Percentiles rank a stretch among this genome's conserved stretches.
Conservation (phyloP, 2,113 vertebrate species). For the Prolemur simus region DNA sequence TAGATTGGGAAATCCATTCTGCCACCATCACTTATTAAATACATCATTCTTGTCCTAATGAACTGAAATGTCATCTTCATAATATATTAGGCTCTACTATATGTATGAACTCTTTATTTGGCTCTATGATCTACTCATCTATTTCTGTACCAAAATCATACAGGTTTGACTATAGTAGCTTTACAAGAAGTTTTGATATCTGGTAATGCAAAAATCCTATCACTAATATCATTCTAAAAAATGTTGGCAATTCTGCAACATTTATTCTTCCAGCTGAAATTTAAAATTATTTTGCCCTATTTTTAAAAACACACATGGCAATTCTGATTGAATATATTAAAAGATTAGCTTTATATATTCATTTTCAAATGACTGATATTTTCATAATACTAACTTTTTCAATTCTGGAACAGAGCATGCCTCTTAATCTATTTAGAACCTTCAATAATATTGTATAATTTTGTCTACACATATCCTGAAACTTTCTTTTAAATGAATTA, state of each 20-base stretch:
- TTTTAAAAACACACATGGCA: not conserved
- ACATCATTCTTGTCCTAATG: not conserved
- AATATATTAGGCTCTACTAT: not conserved
- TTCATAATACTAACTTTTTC: not conserved
- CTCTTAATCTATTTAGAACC: not conserved
- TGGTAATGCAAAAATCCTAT: not conserved
- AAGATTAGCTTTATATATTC: not conserved
- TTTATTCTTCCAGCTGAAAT: not conserved
- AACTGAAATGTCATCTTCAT: not conserved
- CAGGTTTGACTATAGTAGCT: not conserved
- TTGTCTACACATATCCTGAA: not conserved
- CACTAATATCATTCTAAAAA: not conserved
- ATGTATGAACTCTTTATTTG: not conserved
- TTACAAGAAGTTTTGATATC: not conserved
- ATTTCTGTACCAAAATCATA: not conserved
- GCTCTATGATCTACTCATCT: not conserved
- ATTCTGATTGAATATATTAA: not conserved
- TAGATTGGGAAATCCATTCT: not conserved
- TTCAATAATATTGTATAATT: not conserved
- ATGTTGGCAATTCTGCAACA: not conserved
- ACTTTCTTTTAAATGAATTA: not conserved
- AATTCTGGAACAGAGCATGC: not conserved
- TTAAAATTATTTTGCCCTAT: not conserved
- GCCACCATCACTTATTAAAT: not conserved
- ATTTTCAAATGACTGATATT: not conserved